phyloP scores from a whole-genome alignment of 2,888 invertebrate genomes.

The Dioctria linearis region DNA sequence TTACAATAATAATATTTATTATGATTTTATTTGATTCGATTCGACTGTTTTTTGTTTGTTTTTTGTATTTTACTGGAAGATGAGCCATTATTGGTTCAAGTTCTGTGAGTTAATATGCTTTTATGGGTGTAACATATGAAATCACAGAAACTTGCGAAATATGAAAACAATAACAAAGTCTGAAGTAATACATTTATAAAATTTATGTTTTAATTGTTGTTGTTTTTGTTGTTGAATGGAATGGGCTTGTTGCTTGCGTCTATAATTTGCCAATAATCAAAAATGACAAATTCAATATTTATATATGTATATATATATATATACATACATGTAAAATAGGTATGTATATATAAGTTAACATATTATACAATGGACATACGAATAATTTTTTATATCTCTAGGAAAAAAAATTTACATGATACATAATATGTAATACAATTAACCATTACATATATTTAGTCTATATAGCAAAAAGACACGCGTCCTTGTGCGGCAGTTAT shows the following conservation, averaged over 20 bases:
- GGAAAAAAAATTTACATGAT: conserved; percentile 33
- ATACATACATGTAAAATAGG: conserved; percentile 26
- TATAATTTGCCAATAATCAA: conserved; percentile 32
- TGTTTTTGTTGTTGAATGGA: conserved; percentile 26
- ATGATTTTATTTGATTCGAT: background rate
- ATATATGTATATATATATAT: too few species aligned
- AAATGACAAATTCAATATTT: conserved; percentile 38
- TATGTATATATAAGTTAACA: conserved; percentile 1
- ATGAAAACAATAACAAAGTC: conserved; percentile 15
- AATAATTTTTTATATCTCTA: conserved; percentile 33
- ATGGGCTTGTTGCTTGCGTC: conserved; percentile 36
- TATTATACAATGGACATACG: conserved; percentile 34
- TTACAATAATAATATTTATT: background rate
- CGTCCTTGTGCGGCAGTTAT: conserved; percentile 47
- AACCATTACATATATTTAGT: conserved; percentile 42
- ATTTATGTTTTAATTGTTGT: background rate
- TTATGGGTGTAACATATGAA: conserved; percentile 43
- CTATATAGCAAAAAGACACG: conserved; percentile 51
- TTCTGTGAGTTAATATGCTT: conserved; percentile 40
- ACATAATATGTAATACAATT: conserved; percentile 45
- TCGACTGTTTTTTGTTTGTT: background rate
- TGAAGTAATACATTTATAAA: conserved; percentile 29
- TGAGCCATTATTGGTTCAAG: conserved; percentile 31
- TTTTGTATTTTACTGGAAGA: conserved; percentile 42
- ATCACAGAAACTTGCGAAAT: conserved; percentile 48